phyloP scores from a whole-genome alignment of 2,888 invertebrate species.

The Encarsia formosa region DNA sequence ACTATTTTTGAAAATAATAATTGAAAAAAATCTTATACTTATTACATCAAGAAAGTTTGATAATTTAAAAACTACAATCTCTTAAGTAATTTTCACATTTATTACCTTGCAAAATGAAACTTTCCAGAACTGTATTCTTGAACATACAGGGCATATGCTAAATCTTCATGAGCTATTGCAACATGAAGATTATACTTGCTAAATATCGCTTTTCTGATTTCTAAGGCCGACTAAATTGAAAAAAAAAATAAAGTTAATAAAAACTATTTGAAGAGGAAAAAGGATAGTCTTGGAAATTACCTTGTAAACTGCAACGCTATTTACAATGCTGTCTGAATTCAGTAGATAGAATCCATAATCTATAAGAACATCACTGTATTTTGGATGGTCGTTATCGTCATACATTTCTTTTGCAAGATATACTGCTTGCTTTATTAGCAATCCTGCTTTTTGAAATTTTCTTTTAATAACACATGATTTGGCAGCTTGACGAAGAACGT shows the following conservation, averaged over 20 bases:
- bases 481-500: constrained; percentile 80
- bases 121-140: constrained; percentile 86
- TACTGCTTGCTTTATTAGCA: constrained; percentile 79
- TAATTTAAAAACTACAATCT: too few species aligned
- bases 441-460: constrained; percentile 75
- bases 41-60: too few species aligned
- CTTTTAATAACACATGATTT: constrained; percentile 88
- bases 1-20: too few species aligned
- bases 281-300: constrained; percentile 51
- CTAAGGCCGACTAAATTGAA: constrained; percentile 67
- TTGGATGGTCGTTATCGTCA: constrained; percentile 67
- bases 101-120: constrained; percentile 72
- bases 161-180: constrained; percentile 85
- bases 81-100: too few species aligned
- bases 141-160: constrained; percentile 90
- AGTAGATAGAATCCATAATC: constrained; percentile 89
- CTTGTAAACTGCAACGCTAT: constrained; percentile 82
- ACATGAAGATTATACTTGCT: constrained; percentile 82
- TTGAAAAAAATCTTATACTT: too few species aligned
- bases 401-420: constrained; percentile 62
- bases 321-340: constrained; percentile 79
- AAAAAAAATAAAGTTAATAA: constrained; percentile 6
- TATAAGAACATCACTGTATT: constrained; percentile 77
- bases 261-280: not conserved
- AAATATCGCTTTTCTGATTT: constrained; percentile 72